Conservation (phyloP, 2,888 invertebrate species). For the Cheilosia impressa region DNA sequence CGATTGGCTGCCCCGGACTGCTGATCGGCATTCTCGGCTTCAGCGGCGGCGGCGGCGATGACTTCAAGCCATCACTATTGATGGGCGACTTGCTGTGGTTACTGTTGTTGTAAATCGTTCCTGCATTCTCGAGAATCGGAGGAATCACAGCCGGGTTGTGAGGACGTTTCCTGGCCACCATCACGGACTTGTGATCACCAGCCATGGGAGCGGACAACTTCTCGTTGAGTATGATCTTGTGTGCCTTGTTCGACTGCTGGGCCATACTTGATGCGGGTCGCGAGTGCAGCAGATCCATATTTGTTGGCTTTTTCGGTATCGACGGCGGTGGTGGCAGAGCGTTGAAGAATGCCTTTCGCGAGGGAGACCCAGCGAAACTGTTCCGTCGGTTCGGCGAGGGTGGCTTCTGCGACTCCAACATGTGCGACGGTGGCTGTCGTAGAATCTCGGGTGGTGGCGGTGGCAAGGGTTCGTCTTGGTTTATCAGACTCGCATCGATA, state of each 20-base stretch:
- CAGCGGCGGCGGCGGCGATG: slow-evolving; percentile 81
- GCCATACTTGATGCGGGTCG: slow-evolving; percentile 78
- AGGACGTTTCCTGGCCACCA: slow-evolving; percentile 81
- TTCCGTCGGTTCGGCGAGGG: slow-evolving; percentile 82
- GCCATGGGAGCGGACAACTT: slow-evolving; percentile 54
- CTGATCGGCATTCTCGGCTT: slow-evolving; percentile 80
- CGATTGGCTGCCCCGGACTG: slow-evolving; percentile 48
- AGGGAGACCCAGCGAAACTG: slow-evolving; percentile 83
- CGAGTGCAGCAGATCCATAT: slow-evolving; percentile 79
- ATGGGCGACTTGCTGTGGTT: slow-evolving; percentile 45
- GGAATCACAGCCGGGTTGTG: slow-evolving; percentile 81
- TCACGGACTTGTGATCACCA: slow-evolving; percentile 65
- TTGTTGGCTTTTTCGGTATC: slow-evolving; percentile 82
- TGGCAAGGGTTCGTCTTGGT: slow-evolving; percentile 82
- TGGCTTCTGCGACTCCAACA: slow-evolving; percentile 77
- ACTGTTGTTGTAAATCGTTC: slow-evolving; percentile 38
- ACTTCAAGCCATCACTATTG: slow-evolving; percentile 62
- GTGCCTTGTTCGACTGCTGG: slow-evolving; percentile 78
- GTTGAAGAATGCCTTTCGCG: slow-evolving; percentile 79
- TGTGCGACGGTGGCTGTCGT: slow-evolving; percentile 66
- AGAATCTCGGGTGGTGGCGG: slow-evolving; percentile 83
- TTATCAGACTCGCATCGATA: slow-evolving; percentile 79
- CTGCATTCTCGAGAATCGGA: slow-evolving; percentile 80
- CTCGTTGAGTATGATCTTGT: slow-evolving; percentile 80
- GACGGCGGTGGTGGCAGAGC: slow-evolving; percentile 79